These are phyloP conservation scores for Triplophysa siluroides DNA, from an alignment of 2,113 vertebrate species.

Conservation along the genomic window DNA sequence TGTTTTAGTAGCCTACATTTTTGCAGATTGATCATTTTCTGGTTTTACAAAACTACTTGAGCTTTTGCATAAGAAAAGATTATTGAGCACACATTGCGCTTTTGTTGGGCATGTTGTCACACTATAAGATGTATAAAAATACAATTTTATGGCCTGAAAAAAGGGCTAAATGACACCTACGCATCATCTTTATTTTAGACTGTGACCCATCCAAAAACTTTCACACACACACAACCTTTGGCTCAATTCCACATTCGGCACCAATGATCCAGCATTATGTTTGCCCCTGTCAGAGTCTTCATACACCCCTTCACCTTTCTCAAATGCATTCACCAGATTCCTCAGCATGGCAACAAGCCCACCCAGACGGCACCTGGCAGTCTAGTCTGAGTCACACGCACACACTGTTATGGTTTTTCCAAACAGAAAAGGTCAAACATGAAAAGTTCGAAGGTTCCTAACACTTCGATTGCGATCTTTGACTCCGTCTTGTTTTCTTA, in stretches of 20 bases:
- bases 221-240: conserved; percentile 23
- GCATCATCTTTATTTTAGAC: background rate
- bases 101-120: too few species aligned
- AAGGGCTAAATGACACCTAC: background rate
- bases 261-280: background rate
- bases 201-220: background rate
- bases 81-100: too few species aligned
- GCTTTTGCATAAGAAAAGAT: too few species aligned
- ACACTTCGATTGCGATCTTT: too few species aligned
- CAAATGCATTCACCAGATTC: conserved; percentile 37
- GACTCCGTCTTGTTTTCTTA: too few species aligned
- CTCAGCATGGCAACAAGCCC: conserved; percentile 29
- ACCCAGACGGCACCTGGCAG: conserved; percentile 30
- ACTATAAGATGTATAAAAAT: too few species aligned
- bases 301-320: conserved; percentile 56
- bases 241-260: conserved; percentile 12
- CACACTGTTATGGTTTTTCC: background rate
- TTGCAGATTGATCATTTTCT: too few species aligned
- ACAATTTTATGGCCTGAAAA: background rate
- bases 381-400: conserved; percentile 18
- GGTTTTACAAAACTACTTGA: too few species aligned
- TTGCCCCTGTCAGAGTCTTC: conserved; percentile 65
- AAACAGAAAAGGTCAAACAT: conserved; percentile 16
- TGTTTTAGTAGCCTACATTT: too few species aligned
- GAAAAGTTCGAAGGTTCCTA: background rate